Percentiles rank a stretch among this genome's conserved stretches.
These are phyloP conservation scores for Synanthedon andrenaeformis DNA, from an alignment of 2,888 invertebrate genomes.

Conservation along the genomic window DNA sequence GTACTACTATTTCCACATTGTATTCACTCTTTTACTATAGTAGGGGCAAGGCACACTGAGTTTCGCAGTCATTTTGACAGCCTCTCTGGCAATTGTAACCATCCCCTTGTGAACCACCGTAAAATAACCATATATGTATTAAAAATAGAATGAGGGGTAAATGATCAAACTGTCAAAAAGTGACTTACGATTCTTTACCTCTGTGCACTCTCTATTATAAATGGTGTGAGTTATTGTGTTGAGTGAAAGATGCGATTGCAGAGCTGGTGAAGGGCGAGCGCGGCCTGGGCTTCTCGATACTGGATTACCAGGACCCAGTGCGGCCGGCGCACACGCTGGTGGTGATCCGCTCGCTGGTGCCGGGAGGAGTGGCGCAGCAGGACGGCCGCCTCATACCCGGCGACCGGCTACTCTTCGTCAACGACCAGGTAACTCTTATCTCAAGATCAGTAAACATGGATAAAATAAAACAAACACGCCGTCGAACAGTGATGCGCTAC, in stretches of 20 bases:
- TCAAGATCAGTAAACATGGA: neutral
- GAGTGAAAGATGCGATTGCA: conserved; percentile 12
- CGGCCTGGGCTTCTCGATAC: conserved; percentile 97
- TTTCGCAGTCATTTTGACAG: too few species aligned
- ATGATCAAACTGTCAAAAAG: too few species aligned
- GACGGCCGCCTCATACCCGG: conserved; percentile 99
- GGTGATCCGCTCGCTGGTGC: conserved; percentile 97
- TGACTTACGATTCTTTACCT: too few species aligned
- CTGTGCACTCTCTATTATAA: too few species aligned
- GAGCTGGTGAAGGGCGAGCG: conserved; percentile 96
- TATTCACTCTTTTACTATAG: too few species aligned
- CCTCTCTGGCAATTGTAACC: too few species aligned
- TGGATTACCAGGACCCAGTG: conserved; percentile 94
- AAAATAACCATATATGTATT: neutral
- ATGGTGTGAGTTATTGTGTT: too few species aligned
- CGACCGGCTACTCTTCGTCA: conserved; percentile 93
- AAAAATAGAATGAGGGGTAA: too few species aligned
- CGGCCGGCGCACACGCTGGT: conserved; percentile 97
- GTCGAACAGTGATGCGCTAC: too few species aligned
- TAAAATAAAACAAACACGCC: neutral
- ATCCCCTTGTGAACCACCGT: neutral
- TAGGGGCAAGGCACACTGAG: too few species aligned
- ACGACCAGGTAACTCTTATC: conserved; percentile 75
- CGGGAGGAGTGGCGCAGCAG: conserved; percentile 97
- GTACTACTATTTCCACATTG: too few species aligned